Percentiles rank a stretch among this genome's conserved stretches.
Conservation (phyloP, 2,797 vertebrate genomes). For the Synanceia verrucosa region DNA sequence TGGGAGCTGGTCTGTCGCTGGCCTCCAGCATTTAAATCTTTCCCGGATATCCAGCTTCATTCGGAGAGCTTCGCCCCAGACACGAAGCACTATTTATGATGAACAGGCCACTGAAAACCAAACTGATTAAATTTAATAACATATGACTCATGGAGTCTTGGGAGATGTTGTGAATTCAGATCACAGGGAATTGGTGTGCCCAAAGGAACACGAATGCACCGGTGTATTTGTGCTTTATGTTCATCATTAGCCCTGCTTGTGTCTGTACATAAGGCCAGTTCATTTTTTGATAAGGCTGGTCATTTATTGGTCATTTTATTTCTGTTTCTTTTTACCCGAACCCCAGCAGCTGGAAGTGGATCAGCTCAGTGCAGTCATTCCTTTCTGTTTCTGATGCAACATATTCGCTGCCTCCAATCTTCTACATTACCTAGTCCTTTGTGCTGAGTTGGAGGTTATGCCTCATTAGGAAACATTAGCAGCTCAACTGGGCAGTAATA, state of each 20-base stretch:
- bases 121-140: slow-evolving; percentile 19
- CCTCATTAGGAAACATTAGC: slow-evolving; percentile 78
- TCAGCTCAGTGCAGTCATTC: slow-evolving; percentile 21
- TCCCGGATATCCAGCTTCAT: slow-evolving; percentile 7
- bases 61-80: neutral
- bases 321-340: neutral
- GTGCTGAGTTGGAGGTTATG: slow-evolving; percentile 70
- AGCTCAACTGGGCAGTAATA: slow-evolving; percentile 76
- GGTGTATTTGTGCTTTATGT: neutral
- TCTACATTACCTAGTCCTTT: slow-evolving; percentile 57
- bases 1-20: neutral
- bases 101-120: slow-evolving; percentile 11
- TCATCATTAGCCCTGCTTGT: slow-evolving; percentile 12
- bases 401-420: slow-evolving; percentile 45
- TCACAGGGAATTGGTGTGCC: slow-evolving; percentile 3
- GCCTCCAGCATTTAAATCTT: slow-evolving; percentile 5
- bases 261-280: neutral
- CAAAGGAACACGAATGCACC: neutral
- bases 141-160: slow-evolving; percentile 18
- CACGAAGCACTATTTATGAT: slow-evolving; percentile 9
- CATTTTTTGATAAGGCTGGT: neutral
- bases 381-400: slow-evolving; percentile 43
- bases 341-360: slow-evolving; percentile 8
- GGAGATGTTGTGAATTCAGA: slow-evolving; percentile 22
- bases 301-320: neutral